Evolutionary conservation across 2,797 vertebrate species (phyloP), one percentile per base, ranked within the genome.

Genomic region (Heteromormyrus szaboi): DNA sequence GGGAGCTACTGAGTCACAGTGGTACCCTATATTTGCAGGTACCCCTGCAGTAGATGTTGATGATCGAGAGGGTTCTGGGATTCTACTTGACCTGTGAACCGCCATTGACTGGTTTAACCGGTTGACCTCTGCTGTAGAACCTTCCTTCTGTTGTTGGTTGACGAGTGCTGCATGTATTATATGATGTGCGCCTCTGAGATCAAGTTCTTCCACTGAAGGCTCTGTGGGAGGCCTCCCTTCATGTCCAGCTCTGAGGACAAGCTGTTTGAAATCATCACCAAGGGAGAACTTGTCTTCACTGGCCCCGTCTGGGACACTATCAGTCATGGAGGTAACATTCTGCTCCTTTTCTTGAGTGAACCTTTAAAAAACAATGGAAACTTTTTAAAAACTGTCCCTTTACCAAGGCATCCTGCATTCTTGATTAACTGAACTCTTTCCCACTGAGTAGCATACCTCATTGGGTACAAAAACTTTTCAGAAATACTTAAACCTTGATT

Each of bases 161-260:
- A 86, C 5, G 41, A 53, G 11, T 46, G 85, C 33, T 22, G 37
- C 51, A 65, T 51, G 17, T 19, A 9, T 2, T 50, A 25, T 86
- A 37, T 33, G 1, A 79, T 76, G 84, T 68, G 56, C 50, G n/a
- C n/a, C 83, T n/a, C 88, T 79, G 12, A 46, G 22, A n/a, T 85
- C 19, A 22, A 76, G n/a, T 54, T 59, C 8, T 65, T 87, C 83
- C 68, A 50, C 50, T 85, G 8, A 44, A 98, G 97, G 89, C 92
- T 97, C 87, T 96, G 96, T 93, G 97, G 97, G 86, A 94, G 96
- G 46, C 94, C 96, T 88, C 96, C 95, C 41, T 97, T 97, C 93
- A 89, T 91, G 91, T 95, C 94, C 91, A 95, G 87, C 90, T 96
- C 96, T 87, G 96, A 96, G 93, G 92, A 95, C 46, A 94, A 93